Percentiles rank a stretch among this genome's conserved stretches.
phyloP scores from a whole-genome alignment of 2,797 vertebrate species.

The Xenopus petersii region DNA sequence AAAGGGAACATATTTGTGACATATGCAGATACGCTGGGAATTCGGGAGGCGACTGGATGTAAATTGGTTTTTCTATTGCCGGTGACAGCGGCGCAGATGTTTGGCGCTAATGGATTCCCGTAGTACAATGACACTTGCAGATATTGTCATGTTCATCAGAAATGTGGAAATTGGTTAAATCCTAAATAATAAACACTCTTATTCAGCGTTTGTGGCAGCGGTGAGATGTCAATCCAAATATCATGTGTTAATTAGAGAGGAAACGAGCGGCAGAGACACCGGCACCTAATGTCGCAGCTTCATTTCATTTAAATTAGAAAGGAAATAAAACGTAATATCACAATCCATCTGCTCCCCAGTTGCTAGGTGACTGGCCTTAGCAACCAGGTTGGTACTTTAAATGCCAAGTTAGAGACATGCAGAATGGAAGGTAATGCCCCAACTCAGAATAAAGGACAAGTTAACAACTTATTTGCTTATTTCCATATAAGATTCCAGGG shows the following conservation, averaged over 20 bases:
- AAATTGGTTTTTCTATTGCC: slow-evolving; percentile 14
- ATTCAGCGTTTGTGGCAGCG: background rate
- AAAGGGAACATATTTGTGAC: slow-evolving; percentile 11
- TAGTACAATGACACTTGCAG: slow-evolving; percentile 18
- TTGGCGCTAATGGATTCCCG: slow-evolving; percentile 27
- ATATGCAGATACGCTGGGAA: slow-evolving; percentile 6
- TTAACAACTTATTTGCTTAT: too few species aligned
- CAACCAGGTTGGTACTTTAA: too few species aligned
- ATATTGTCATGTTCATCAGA: slow-evolving; percentile 16
- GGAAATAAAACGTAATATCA: too few species aligned
- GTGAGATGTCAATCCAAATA: slow-evolving; percentile 12
- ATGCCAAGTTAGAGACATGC: too few species aligned
- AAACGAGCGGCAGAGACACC: background rate
- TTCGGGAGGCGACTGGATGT: slow-evolving; percentile 18
- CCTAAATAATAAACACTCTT: slow-evolving; percentile 19
- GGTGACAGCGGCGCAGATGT: slow-evolving; percentile 29
- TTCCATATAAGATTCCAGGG: too few species aligned
- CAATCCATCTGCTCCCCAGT: too few species aligned
- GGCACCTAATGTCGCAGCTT: background rate
- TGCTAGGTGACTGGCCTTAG: too few species aligned
- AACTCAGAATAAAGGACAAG: too few species aligned
- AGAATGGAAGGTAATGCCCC: too few species aligned
- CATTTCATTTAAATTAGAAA: too few species aligned
- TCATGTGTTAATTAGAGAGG: slow-evolving; percentile 6
- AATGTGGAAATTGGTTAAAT: slow-evolving; percentile 19